Conservation (phyloP, 2,888 invertebrate genomes). For the Drosophila colorata region DNA sequence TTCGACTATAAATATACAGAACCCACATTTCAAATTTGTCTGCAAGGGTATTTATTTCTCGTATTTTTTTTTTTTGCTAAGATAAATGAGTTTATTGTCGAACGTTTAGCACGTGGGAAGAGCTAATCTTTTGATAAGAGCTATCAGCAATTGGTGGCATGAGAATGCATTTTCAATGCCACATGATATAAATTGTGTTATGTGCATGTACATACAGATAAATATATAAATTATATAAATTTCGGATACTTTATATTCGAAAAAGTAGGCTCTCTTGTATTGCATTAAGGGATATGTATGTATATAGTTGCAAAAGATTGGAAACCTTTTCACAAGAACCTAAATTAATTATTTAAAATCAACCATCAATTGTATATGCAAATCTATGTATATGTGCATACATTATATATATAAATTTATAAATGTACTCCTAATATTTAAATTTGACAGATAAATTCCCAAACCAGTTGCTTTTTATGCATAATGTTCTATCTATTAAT, state of each 20-base stretch:
- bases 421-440: too few relatives aligned
- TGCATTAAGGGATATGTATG: neutral
- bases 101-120: constrained; percentile 31
- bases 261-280: too few relatives aligned
- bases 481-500: neutral
- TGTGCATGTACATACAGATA: neutral
- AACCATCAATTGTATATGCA: neutral
- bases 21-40: too few relatives aligned
- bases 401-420: too few relatives aligned
- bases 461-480: neutral
- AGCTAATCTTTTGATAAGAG: constrained; percentile 46
- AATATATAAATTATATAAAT: neutral
- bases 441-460: neutral
- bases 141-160: constrained; percentile 37
- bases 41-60: too few relatives aligned
- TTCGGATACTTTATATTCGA: neutral
- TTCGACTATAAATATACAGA: too few relatives aligned
- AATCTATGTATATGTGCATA: neutral
- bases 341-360: neutral
- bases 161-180: constrained; percentile 43
- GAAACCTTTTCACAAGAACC: neutral
- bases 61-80: neutral
- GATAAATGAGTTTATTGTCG: constrained; percentile 9
- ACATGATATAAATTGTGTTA: neutral
- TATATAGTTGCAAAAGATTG: too few relatives aligned